Evolutionary conservation across 1,140 invertebrate genomes (phyloP).

Genomic region (Hermatobates lingyangjiaoensis): DNA sequence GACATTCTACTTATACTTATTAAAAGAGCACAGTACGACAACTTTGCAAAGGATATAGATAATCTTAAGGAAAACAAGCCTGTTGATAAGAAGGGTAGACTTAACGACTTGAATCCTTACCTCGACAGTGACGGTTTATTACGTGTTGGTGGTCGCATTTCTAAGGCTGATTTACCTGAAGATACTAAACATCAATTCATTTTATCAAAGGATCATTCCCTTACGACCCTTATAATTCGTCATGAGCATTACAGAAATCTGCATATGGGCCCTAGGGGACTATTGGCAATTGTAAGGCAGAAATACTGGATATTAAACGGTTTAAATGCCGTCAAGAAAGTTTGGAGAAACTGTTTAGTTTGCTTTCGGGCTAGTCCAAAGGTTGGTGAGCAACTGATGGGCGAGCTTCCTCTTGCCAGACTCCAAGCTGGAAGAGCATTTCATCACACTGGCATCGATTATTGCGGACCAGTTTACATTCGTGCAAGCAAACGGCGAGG

Average conservation of each 20-base stretch:
- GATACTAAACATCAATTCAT: conserved; percentile 25
- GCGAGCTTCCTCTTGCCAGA: conserved; percentile 2
- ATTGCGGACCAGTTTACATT: conserved; percentile 12
- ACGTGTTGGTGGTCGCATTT: conserved; percentile 23
- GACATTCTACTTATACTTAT: no score
- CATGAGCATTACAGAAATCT: conserved; percentile 18
- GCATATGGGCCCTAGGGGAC: conserved; percentile 18
- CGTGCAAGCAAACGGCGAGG: conserved; percentile 1
- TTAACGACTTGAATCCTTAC: conserved; percentile 15
- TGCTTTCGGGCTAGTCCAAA: neutral
- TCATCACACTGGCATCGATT: conserved; percentile 16
- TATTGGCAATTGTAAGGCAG: neutral
- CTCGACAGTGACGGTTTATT: conserved; percentile 21
- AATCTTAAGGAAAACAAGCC: neutral
- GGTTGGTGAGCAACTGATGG: neutral
- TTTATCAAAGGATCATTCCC: conserved; percentile 16
- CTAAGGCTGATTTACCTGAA: conserved; percentile 17
- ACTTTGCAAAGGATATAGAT: neutral
- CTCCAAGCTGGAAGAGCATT: conserved; percentile 17
- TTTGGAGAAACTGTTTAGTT: neutral
- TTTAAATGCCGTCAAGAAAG: neutral
- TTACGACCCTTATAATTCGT: conserved; percentile 15
- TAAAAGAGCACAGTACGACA: no score
- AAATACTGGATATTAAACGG: neutral
- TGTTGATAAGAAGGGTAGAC: neutral